A percentile compares a stretch with the other conserved stretches of the same genome.
Conservation (phyloP, 2,113 vertebrate genomes). For the Mustela lutreola region DNA sequence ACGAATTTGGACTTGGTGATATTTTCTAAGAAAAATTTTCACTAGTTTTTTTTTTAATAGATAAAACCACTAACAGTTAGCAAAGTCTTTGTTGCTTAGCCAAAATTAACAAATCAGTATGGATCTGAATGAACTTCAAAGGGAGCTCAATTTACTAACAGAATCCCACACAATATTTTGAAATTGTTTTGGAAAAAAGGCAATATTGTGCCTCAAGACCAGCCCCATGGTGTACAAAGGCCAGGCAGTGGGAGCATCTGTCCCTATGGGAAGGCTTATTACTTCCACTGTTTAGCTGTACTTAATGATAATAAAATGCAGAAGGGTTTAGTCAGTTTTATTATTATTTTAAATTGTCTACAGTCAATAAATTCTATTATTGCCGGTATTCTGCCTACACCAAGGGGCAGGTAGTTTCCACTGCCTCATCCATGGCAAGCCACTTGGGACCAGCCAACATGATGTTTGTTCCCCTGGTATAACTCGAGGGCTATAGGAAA, state of each 20-base stretch:
- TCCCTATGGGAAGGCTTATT: not conserved
- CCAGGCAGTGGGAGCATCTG: not conserved
- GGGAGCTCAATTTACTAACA: not conserved
- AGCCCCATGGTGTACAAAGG: not conserved
- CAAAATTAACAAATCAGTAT: not conserved
- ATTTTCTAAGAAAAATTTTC: slow-evolving; percentile 95
- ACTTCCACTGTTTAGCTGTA: not conserved
- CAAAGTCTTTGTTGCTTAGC: not conserved
- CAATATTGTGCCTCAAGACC: not conserved
- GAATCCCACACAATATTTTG: not conserved
- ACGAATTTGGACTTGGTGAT: slow-evolving; percentile 92
- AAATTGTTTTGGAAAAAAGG: not conserved
- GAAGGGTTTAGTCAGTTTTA: not conserved
- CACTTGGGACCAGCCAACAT: not conserved
- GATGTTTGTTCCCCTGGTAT: not conserved
- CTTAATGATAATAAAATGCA: not conserved
- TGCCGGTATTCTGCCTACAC: not conserved
- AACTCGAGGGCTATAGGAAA: not conserved
- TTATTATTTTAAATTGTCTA: slow-evolving; percentile 11
- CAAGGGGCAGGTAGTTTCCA: not conserved
- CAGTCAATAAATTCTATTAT: not conserved
- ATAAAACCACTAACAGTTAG: not conserved
- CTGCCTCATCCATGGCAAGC: not conserved
- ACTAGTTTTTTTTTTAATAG: slow-evolving; percentile 81
- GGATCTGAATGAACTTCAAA: not conserved